Evolutionary conservation across 2,113 vertebrate genomes (phyloP).

Genomic region (Rhabdornis inornatus): DNA sequence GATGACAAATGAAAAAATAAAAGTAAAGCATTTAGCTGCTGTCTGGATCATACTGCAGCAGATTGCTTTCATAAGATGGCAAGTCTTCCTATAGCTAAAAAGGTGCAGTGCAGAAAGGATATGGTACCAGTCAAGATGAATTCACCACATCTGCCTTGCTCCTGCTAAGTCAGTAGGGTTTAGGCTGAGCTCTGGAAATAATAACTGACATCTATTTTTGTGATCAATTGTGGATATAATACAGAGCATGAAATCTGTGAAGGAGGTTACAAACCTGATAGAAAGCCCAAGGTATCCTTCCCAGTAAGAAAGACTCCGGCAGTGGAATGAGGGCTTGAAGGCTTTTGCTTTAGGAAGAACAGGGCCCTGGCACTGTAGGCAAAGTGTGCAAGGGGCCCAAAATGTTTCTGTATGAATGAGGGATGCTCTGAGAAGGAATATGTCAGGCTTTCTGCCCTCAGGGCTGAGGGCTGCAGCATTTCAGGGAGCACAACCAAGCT

Average conservation of each 20-base stretch:
- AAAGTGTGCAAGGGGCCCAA: neutral
- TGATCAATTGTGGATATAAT: neutral
- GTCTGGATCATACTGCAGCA: neutral
- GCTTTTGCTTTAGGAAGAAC: neutral
- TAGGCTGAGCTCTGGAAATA: neutral
- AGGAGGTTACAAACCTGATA: neutral
- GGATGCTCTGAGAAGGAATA: neutral
- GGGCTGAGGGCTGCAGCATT: neutral
- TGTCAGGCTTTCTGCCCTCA: neutral
- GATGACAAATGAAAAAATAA: neutral
- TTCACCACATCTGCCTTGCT: neutral
- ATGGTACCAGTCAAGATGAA: neutral
- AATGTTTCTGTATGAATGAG: neutral
- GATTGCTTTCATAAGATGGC: neutral
- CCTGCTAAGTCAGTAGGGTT: neutral
- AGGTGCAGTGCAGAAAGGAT: neutral
- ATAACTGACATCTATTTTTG: neutral
- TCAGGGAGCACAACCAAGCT: neutral
- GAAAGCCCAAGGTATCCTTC: neutral
- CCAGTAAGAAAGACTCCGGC: neutral
- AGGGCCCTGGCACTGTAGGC: neutral
- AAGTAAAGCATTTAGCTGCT: neutral
- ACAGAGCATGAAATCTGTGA: neutral
- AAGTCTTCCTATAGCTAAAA: neutral
- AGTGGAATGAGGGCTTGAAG: neutral